Base-by-base conservation (phyloP, 1,140 invertebrate species). In the Proctacanthus coquilletti region DNA sequence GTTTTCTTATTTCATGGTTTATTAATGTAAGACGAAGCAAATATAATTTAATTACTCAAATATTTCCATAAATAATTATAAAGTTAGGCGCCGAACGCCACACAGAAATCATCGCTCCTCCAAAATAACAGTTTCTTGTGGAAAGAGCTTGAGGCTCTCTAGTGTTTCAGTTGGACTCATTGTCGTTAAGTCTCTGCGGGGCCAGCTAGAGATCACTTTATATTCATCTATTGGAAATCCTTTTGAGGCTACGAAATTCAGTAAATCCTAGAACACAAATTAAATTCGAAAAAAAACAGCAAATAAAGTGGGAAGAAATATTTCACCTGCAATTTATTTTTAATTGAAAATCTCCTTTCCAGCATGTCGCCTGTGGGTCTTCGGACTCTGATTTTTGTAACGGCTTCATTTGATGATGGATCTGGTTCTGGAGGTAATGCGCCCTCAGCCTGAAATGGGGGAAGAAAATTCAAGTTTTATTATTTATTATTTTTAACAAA, bases 141-240 rank as follows among this genome's bases (percentile, higher is more conserved):
- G 80, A 68, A 71, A 87, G 39, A 94, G 69, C 63, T 88, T 87
- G 40, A 88, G 64, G 49, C 80, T 72, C 60, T 76, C 69, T 40
- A 94, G 63, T 37, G 84, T 84, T 60, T 77, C 71, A 46, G 68
- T 72, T 14, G 65, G 62, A 64, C 87, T 77, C 53, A 87, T 66
- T 25, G 72, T 68, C 42, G 86, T 87, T 50, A 92, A 69, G 74
- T 93, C 88, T 72, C 80, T 77, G 57, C 87, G 74, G 54, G 89
- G 89, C 81, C 83, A 93, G 55, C 83, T 85, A 47, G 79, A 79
- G 44, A 93, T 77, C 32, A 93, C 75, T 72, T 93, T 94, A 57
- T 80, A 93, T 52, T 89, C 84, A 51, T 84, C 78, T 42, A 73
- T 71, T 38, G 82, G 79, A 64, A 77, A 93, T 30, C 88, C 88